Conservation (phyloP, 2,113 vertebrate species). For the Zosterops hypoxanthus region DNA sequence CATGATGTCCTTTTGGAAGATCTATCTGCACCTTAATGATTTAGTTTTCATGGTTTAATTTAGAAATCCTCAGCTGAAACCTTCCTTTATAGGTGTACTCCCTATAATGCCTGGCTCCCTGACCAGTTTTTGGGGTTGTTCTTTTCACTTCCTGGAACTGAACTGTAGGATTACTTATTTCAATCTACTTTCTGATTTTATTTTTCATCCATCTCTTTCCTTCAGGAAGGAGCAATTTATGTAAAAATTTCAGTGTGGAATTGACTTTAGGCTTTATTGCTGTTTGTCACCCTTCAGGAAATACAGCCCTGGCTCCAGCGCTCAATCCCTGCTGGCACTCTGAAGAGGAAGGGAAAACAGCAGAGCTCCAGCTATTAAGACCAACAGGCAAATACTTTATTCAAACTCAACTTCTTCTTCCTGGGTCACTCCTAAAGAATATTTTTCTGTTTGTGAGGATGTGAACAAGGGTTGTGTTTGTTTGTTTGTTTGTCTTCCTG, state of each 20-base stretch:
- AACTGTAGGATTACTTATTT: not conserved
- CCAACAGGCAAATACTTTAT: constrained; percentile 11
- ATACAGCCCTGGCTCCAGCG: constrained; percentile 24
- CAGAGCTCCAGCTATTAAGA: constrained; percentile 3
- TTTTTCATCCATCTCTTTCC: constrained; percentile 1
- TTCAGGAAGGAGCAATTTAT: constrained; percentile 23
- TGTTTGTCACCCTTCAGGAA: constrained; percentile 49
- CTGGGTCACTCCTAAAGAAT: not conserved
- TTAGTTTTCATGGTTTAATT: not conserved
- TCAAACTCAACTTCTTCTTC: not conserved
- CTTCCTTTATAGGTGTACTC: not conserved
- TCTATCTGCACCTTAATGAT: not conserved
- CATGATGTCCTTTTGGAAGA: not conserved
- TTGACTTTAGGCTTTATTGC: constrained; percentile 12
- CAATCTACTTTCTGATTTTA: not conserved
- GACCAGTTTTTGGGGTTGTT: not conserved
- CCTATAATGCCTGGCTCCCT: not conserved
- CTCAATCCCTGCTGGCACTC: constrained; percentile 10
- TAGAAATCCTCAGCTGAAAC: not conserved
- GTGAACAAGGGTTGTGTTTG: not conserved
- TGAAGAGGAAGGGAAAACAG: constrained; percentile 7
- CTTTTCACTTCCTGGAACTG: not conserved
- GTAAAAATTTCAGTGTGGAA: constrained; percentile 1
- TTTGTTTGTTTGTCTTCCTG: constrained; percentile 6
- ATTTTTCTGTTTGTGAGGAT: not conserved